Percentiles rank a stretch among this genome's conserved stretches.
Conservation (phyloP, 2,113 vertebrate genomes). For the Telmatochromis sp. region DNA sequence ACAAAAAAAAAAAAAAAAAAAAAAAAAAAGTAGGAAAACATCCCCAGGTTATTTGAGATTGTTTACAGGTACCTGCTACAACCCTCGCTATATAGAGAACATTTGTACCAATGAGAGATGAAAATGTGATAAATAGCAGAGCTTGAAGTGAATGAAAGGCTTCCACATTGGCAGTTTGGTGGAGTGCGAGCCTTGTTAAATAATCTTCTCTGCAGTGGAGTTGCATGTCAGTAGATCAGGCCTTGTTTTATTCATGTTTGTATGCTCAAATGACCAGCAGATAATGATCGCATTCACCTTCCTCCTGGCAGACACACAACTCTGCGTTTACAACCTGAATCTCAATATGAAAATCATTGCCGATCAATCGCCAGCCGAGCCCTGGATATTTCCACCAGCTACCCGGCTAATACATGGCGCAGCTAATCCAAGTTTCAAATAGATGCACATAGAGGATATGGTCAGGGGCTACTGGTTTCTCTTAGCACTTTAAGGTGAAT, state of each 20-base stretch:
- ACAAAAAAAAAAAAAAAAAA: too few relatives aligned
- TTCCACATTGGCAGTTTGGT: conserved; percentile 18
- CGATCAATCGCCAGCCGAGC: conserved; percentile 39
- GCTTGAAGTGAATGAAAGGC: conserved; percentile 44
- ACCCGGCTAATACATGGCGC: conserved; percentile 6
- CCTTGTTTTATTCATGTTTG: conserved; percentile 60
- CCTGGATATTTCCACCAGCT: conserved; percentile 44
- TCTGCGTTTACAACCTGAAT: conserved; percentile 55
- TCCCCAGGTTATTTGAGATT: conserved; percentile 66
- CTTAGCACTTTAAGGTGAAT: conserved; percentile 2
- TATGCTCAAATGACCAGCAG: conserved; percentile 43
- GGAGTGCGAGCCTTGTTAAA: conserved; percentile 24
- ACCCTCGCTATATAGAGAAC: conserved; percentile 5
- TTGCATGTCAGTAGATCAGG: conserved; percentile 23
- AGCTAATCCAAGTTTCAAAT: conserved; percentile 30
- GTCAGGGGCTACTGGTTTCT: not conserved
- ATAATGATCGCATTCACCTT: conserved; percentile 70
- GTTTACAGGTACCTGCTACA: conserved; percentile 54
- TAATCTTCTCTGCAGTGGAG: conserved; percentile 40
- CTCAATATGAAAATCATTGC: conserved; percentile 58
- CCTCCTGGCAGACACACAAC: conserved; percentile 59
- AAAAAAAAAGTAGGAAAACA: conserved; percentile 48
- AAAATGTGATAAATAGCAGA: conserved; percentile 41
- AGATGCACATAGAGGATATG: not conserved
- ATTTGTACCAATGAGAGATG: conserved; percentile 39